Conservation (phyloP, 2,797 vertebrate genomes). For the Notolabrus celidotus region DNA sequence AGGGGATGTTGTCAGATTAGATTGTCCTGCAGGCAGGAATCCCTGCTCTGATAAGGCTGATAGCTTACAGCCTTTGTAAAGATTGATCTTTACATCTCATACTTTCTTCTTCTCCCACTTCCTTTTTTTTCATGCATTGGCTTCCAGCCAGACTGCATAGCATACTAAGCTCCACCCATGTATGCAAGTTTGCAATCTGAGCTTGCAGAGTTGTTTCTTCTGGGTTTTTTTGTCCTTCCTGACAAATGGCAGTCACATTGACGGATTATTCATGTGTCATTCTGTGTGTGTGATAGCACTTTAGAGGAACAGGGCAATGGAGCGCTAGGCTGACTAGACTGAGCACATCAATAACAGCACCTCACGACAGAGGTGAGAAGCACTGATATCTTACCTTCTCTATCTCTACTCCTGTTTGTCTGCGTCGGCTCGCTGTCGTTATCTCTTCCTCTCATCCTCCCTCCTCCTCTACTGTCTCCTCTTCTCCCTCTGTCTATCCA, state of each 20-base stretch:
- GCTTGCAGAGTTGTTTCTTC: slow-evolving; percentile 77
- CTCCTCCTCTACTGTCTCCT: slow-evolving; percentile 67
- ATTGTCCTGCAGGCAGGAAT: slow-evolving; percentile 47
- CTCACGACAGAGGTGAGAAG: slow-evolving; percentile 89
- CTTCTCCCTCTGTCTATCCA: slow-evolving; percentile 62
- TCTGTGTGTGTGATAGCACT: slow-evolving; percentile 50
- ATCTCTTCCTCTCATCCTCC: slow-evolving; percentile 72
- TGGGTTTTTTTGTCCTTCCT: slow-evolving; percentile 43
- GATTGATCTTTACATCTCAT: slow-evolving; percentile 47
- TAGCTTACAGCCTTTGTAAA: slow-evolving; percentile 50
- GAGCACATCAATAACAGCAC: slow-evolving; percentile 85
- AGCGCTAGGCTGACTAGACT: slow-evolving; percentile 81
- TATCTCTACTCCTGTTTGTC: slow-evolving; percentile 73
- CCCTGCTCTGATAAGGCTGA: slow-evolving; percentile 43
- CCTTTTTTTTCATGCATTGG: slow-evolving; percentile 76
- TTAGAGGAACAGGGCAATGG: slow-evolving; percentile 81
- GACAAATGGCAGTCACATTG: slow-evolving; percentile 57
- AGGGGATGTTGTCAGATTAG: slow-evolving; percentile 47
- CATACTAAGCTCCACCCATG: slow-evolving; percentile 88
- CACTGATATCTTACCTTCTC: slow-evolving; percentile 71
- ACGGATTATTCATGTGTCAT: slow-evolving; percentile 43
- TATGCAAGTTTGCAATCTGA: slow-evolving; percentile 95
- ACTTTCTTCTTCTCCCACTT: slow-evolving; percentile 62
- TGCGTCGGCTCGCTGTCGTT: slow-evolving; percentile 66
- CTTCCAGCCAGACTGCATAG: slow-evolving; percentile 82